Evolutionary conservation across 2,888 invertebrate species (phyloP), one percentile per base, ranked within the genome.

Genomic region (Anodontia alba): DNA sequence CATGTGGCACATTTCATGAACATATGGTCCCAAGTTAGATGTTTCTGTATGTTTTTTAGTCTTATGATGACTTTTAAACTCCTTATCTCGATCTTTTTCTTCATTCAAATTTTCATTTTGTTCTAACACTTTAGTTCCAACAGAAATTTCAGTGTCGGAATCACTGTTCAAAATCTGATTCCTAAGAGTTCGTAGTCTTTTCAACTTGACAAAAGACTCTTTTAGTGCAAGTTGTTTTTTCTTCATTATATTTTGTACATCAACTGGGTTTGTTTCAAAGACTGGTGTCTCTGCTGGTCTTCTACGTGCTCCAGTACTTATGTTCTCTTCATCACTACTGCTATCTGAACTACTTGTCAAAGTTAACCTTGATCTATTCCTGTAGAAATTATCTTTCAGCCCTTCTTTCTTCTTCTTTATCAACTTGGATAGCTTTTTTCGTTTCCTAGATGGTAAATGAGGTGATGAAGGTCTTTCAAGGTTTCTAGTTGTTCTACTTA

Each of bases 361-460:
- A 31, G 29, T 68, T 33, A 72, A 76, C 69, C 54, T 80, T 81
- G 73, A 83, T 70, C 70, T 83, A 62, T 67, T 85, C 72, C 78
- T 72, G 33, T 78, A 67, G 26, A 83, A 62, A 54, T 26, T 66
- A 8, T 73, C 70, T 72, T 81, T 83, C 33, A 87, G 46, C 49
- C 90, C 89, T 51, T 87, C 79, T 66, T 90, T 84, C 76, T 90
- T 91, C 73, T 88, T 86, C 17, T 84, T 88, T 20, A 91, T 90
- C 54, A 91, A 78, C 46, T 88, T 86, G 8, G 89, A 85, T 68
- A 91, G 89, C 54, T 83, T 88, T 57, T 78, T 78, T 8, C 83
- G 67, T 33, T 49, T 68, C n/a, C 51, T 74, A 10, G 67, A 36
- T 17, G 42, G 0, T 38, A n/a, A 38, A 26, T 17, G 29, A 49